Conservation (phyloP, 2,113 vertebrate species). For the Melospiza georgiana region DNA sequence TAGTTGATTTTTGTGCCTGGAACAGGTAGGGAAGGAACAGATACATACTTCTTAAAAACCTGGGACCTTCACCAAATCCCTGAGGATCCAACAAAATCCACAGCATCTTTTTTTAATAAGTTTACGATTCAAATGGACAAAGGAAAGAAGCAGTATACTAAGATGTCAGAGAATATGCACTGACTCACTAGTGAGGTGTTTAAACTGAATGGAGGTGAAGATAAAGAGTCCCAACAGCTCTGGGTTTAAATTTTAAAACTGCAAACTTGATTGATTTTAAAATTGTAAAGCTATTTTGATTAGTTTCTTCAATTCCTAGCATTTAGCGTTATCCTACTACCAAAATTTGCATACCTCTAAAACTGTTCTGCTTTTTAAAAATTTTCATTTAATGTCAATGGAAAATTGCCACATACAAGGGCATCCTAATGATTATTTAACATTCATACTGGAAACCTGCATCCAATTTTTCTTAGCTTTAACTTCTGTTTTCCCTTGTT, state of each 20-base stretch:
- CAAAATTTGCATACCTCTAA: background rate
- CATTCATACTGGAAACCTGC: background rate
- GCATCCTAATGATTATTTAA: background rate
- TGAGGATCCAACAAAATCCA: background rate
- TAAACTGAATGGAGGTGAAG: background rate
- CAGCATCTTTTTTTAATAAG: background rate
- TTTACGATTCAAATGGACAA: background rate
- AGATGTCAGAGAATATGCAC: background rate
- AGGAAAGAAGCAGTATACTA: background rate
- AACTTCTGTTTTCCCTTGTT: background rate
- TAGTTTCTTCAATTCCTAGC: background rate
- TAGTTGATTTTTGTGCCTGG: background rate
- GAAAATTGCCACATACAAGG: background rate
- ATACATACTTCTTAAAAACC: background rate
- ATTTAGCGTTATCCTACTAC: background rate
- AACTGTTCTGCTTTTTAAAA: background rate
- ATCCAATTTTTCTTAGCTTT: background rate
- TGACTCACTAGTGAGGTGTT: background rate
- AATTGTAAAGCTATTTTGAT: background rate
- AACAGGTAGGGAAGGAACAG: background rate
- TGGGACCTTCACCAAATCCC: background rate
- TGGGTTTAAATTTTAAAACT: background rate
- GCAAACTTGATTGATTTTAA: background rate
- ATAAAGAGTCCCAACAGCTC: background rate
- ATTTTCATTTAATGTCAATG: background rate